Conservation (phyloP, 2,113 vertebrate species). For the Oriolus oriolus region DNA sequence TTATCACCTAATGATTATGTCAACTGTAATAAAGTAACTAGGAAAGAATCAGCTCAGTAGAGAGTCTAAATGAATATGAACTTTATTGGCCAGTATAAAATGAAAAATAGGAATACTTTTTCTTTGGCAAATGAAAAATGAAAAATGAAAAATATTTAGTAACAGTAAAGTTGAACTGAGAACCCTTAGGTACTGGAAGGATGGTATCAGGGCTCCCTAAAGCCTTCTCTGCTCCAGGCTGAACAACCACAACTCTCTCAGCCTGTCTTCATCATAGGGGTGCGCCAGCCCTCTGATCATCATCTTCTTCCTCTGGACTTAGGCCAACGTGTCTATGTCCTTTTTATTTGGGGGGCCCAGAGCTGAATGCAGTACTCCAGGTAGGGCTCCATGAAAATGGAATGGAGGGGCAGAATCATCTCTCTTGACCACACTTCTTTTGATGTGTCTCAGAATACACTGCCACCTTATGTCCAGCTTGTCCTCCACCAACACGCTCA, state of each 20-base stretch:
- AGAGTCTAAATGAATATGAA: not conserved
- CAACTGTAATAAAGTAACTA: not conserved
- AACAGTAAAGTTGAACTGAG: not conserved
- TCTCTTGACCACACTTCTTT: not conserved
- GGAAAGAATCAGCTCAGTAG: not conserved
- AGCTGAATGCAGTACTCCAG: not conserved
- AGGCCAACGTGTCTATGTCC: not conserved
- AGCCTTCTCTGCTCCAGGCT: not conserved
- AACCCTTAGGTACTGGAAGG: not conserved
- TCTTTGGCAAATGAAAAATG: not conserved
- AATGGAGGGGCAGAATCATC: not conserved
- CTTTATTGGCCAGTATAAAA: not conserved
- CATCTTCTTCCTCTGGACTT: not conserved
- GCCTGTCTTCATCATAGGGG: not conserved
- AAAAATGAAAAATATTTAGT: too few relatives aligned
- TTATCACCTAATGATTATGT: not conserved
- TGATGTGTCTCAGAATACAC: too few relatives aligned
- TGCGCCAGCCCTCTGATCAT: not conserved
- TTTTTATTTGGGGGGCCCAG: not conserved
- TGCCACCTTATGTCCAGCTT: not conserved
- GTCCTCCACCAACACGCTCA: too few relatives aligned
- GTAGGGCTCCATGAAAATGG: too few relatives aligned
- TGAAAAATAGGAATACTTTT: not conserved
- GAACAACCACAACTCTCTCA: not conserved
- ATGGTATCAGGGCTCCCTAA: not conserved